Conservation (phyloP, 2,797 vertebrate species). For the Perodicticus potto region DNA sequence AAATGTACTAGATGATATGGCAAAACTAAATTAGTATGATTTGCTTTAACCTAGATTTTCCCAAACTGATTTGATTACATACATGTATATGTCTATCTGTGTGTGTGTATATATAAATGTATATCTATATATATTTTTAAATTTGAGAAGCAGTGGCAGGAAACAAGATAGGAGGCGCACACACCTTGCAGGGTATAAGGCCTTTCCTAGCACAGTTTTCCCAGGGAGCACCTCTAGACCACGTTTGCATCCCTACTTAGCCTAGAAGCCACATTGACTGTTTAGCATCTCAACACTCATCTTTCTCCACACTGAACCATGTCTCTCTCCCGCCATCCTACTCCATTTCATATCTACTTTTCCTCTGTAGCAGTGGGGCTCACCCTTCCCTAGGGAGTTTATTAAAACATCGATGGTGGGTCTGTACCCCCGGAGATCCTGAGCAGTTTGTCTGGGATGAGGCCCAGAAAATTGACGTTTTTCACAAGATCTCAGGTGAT, state of each 20-base stretch:
- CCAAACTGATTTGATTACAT: neutral
- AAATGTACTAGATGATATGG: neutral
- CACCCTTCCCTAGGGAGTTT: neutral
- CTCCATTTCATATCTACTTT: fast-evolving
- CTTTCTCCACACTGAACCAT: neutral
- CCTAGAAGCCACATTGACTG: fast-evolving
- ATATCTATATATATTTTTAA: neutral
- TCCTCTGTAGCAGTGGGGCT: neutral
- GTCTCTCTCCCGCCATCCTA: neutral
- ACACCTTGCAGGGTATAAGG: too few relatives aligned
- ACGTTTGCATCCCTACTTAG: fast-evolving
- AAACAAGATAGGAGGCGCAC: neutral
- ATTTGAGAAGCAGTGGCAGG: neutral
- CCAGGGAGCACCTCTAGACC: neutral
- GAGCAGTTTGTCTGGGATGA: neutral
- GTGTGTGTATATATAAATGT: too few relatives aligned
- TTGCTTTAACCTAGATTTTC: neutral
- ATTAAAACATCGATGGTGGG: neutral
- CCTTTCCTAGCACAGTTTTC: neutral
- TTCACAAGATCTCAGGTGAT: neutral
- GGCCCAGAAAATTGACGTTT: neutral
- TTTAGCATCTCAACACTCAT: neutral
- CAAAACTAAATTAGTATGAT: neutral
- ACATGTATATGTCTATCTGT: too few relatives aligned
- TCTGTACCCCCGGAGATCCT: neutral